These are phyloP conservation scores for Leptinotarsa undecemlineata DNA, from an alignment of 1,140 invertebrate genomes.

Conservation along the genomic window DNA sequence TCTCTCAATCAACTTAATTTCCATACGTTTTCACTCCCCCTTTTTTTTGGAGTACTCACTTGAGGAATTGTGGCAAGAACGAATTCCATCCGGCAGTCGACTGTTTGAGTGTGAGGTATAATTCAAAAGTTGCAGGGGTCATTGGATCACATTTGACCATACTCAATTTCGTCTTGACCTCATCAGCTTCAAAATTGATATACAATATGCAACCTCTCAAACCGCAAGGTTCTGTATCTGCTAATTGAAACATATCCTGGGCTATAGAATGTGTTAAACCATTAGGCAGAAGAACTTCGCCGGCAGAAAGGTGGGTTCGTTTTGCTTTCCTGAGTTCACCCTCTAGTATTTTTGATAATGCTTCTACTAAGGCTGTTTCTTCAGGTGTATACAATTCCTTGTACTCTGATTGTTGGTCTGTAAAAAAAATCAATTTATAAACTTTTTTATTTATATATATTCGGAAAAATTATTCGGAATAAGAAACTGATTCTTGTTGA, in stretches of 20 bases:
- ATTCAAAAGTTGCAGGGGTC: constrained; percentile 83
- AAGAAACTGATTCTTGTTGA: not conserved
- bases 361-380: constrained; percentile 53
- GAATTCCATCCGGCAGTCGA: constrained; percentile 80
- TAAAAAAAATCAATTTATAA: constrained; percentile 26
- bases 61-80: constrained; percentile 80
- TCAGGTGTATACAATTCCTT: constrained; percentile 40
- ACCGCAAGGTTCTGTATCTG: constrained; percentile 84
- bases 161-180: constrained; percentile 66
- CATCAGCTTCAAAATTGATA: constrained; percentile 70
- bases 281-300: constrained; percentile 79
- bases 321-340: constrained; percentile 76
- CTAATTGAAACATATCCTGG: constrained; percentile 73
- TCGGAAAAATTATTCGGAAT: constrained; percentile 28
- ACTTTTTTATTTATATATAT: constrained; percentile 60
- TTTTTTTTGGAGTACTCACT: constrained; percentile 63
- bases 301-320: constrained; percentile 66
- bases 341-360: constrained; percentile 72
- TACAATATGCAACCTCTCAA: constrained; percentile 76
- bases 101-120: constrained; percentile 82
- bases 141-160: constrained; percentile 79
- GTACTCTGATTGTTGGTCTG: constrained; percentile 37
- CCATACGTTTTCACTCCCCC: no score
- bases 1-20: no score
- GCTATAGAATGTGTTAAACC: constrained; percentile 73